Conservation (phyloP, 2,113 vertebrate species). For the Psammodynastes pulverulentus region DNA sequence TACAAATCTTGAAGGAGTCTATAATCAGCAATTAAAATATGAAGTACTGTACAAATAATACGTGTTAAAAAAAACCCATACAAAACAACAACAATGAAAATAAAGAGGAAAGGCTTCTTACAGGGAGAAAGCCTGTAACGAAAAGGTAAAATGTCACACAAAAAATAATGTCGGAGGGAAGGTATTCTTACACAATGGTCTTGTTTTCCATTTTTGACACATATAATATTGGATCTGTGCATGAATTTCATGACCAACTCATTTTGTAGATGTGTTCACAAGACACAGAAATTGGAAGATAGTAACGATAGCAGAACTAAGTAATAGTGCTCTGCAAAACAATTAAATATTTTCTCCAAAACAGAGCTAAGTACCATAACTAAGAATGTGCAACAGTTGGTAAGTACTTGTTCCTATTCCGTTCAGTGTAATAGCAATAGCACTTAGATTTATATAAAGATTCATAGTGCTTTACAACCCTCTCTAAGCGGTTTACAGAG, state of each 20-base stretch:
- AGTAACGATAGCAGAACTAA: not conserved
- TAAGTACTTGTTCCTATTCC: not conserved
- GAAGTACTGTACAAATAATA: not conserved
- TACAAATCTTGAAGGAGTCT: not conserved
- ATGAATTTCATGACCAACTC: not conserved
- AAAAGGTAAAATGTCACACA: not conserved
- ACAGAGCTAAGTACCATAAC: not conserved
- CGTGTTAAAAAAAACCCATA: not conserved
- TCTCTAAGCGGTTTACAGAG: no score
- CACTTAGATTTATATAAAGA: no score
- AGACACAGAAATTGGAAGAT: not conserved
- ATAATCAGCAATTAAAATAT: not conserved
- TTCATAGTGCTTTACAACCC: no score
- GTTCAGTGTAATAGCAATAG: not conserved
- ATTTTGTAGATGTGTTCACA: not conserved
- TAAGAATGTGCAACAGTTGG: not conserved
- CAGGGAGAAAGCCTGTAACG: not conserved
- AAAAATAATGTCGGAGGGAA: not conserved
- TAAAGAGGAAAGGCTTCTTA: not conserved
- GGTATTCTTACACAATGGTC: not conserved
- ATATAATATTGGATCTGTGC: not conserved
- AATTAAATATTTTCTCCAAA: not conserved
- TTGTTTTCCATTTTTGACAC: not conserved
- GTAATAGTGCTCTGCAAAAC: not conserved
- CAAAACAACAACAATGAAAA: not conserved